Conservation (phyloP, 2,888 invertebrate genomes). For the Pyralis farinalis region DNA sequence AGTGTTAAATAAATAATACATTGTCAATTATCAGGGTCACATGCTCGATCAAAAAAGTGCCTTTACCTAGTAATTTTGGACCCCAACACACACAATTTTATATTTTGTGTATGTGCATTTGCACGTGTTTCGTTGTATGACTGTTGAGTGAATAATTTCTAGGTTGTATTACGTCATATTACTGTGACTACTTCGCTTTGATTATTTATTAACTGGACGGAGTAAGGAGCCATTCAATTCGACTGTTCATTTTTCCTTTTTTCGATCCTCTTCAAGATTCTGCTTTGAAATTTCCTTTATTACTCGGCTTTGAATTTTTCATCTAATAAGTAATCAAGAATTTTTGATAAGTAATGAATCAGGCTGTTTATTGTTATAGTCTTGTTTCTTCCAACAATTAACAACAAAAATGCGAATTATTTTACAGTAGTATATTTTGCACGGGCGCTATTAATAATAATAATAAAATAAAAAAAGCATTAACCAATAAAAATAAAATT, state of each 20-base stretch:
- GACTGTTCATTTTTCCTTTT: too few species aligned
- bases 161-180: too few species aligned
- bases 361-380: conserved; percentile 13
- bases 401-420: conserved; percentile 1
- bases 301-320: too few species aligned
- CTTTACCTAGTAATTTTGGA: background rate
- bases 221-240: too few species aligned
- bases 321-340: too few species aligned
- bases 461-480: conserved; percentile 21
- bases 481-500: conserved; percentile 43
- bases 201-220: too few species aligned
- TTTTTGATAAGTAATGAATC: conserved; percentile 12
- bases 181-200: too few species aligned
- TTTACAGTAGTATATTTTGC: conserved; percentile 2
- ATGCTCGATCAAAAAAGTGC: conserved; percentile 6
- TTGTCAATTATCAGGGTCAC: conserved; percentile 17
- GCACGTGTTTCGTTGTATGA: background rate
- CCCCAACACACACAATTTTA: too few species aligned
- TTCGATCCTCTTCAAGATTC: too few species aligned
- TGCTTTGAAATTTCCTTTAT: too few species aligned
- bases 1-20: conserved; percentile 47
- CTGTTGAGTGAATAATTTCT: background rate
- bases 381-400: conserved; percentile 18
- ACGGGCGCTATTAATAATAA: conserved; percentile 27
- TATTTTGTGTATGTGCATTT: background rate